phyloP scores from a whole-genome alignment of 2,797 vertebrate genomes.

The Brachyrhaphis roseni region DNA sequence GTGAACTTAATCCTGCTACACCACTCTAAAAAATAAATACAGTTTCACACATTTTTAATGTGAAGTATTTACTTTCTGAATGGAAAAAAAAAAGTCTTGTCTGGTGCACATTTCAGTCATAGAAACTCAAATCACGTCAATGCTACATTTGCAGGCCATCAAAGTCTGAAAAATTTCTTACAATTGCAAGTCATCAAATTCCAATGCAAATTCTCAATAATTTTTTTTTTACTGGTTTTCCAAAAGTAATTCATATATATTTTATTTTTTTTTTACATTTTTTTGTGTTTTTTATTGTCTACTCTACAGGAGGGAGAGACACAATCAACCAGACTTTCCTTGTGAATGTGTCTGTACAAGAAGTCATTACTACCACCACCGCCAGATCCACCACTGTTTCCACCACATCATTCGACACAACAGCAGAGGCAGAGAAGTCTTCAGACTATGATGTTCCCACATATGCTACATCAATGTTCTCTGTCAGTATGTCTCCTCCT shows the following conservation, averaged over 20 bases:
- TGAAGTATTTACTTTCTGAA: background rate
- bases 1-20: background rate
- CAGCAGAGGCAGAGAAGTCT: constrained; percentile 34
- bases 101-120: background rate
- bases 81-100: background rate
- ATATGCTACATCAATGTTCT: constrained; percentile 80
- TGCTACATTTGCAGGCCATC: background rate
- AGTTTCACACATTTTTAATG: background rate
- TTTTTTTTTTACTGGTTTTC: background rate
- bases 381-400: constrained; percentile 30
- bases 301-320: constrained; percentile 63
- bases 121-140: background rate
- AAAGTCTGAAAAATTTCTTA: background rate
- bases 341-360: constrained; percentile 72
- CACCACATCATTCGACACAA: constrained; percentile 35
- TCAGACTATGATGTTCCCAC: constrained; percentile 35
- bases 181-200: background rate
- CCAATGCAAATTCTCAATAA: background rate
- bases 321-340: constrained; percentile 73
- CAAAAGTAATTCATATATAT: background rate
- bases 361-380: constrained; percentile 38
- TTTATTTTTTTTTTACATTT: background rate
- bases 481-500: constrained; percentile 81
- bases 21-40: background rate
- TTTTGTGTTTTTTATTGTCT: constrained; percentile 29